Evolutionary conservation across 2,797 vertebrate genomes (phyloP).

Genomic region (Xenopus petersii): DNA sequence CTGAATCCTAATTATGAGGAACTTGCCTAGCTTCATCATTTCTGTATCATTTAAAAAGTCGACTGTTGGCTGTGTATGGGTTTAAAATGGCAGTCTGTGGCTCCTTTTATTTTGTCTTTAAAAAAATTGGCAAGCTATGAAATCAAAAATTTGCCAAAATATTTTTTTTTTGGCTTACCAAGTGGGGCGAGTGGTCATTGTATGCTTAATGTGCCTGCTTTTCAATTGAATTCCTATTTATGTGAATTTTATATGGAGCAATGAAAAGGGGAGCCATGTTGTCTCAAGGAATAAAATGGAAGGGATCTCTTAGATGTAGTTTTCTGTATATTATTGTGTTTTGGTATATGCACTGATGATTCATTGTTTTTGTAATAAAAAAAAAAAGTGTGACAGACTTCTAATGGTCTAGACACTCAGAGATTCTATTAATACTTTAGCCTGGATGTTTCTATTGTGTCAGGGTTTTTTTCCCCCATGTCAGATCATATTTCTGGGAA

Average conservation of each 20-base stretch:
- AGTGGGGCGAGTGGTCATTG: not conserved
- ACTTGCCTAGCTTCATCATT: not conserved
- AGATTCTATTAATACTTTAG: not conserved
- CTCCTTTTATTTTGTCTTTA: not conserved
- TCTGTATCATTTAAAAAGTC: not conserved
- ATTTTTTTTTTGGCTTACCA: not conserved
- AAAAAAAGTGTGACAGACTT: not conserved
- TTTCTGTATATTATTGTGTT: not conserved
- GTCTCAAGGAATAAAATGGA: slow-evolving; percentile 6
- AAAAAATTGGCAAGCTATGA: not conserved
- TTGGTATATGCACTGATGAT: no score
- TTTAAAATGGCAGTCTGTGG: not conserved
- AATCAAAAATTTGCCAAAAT: not conserved
- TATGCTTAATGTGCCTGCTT: not conserved
- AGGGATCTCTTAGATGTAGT: slow-evolving; percentile 5
- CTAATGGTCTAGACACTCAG: not conserved
- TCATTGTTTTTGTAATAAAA: not conserved
- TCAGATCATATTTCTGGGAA: not conserved
- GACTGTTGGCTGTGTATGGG: not conserved
- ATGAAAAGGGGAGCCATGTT: slow-evolving; percentile 9
- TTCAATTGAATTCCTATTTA: slow-evolving; percentile 13
- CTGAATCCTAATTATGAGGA: slow-evolving; percentile 45
- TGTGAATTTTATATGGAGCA: not conserved
- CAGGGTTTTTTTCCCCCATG: no score
- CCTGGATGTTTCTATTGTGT: not conserved